phyloP scores from a whole-genome alignment of 1,140 invertebrate species.

The Capitella teleta region DNA sequence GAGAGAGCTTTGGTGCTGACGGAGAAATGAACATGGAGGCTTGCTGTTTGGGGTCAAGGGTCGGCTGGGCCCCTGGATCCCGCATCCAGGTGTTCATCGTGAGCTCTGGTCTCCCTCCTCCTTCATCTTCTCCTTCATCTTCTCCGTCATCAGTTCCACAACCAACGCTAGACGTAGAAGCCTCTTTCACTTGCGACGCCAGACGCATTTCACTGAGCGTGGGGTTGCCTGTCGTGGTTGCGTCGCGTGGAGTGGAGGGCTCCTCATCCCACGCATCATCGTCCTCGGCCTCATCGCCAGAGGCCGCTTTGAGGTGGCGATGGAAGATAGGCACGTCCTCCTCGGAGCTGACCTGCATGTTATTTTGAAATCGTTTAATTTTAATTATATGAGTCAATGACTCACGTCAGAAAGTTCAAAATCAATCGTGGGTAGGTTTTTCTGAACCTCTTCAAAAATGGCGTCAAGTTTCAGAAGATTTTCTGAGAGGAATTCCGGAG shows the following conservation, averaged over 20 bases:
- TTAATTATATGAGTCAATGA: too few species aligned
- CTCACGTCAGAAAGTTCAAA: slow-evolving; percentile 33
- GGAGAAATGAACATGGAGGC: too few species aligned
- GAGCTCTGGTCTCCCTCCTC: too few species aligned
- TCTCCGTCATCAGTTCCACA: too few species aligned
- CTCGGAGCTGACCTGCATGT: slow-evolving; percentile 2
- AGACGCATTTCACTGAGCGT: background rate
- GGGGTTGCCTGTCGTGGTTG: background rate
- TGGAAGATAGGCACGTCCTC: slow-evolving; percentile 30
- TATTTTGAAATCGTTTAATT: background rate
- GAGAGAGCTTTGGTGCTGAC: too few species aligned
- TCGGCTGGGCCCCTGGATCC: too few species aligned
- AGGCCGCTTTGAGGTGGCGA: slow-evolving; percentile 15
- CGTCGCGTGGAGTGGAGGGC: background rate
- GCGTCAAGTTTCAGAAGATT: too few species aligned
- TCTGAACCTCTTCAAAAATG: slow-evolving; percentile 30
- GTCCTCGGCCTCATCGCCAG: background rate
- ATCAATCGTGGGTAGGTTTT: slow-evolving; percentile 25
- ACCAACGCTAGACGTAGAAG: background rate
- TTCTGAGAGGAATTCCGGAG: too few species aligned
- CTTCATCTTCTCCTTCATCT: too few species aligned
- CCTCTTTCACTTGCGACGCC: background rate
- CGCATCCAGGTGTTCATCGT: too few species aligned
- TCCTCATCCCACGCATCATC: background rate
- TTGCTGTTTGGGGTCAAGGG: too few species aligned